phyloP scores from a whole-genome alignment of 2,797 vertebrate genomes.

The Siniperca scherzeri region DNA sequence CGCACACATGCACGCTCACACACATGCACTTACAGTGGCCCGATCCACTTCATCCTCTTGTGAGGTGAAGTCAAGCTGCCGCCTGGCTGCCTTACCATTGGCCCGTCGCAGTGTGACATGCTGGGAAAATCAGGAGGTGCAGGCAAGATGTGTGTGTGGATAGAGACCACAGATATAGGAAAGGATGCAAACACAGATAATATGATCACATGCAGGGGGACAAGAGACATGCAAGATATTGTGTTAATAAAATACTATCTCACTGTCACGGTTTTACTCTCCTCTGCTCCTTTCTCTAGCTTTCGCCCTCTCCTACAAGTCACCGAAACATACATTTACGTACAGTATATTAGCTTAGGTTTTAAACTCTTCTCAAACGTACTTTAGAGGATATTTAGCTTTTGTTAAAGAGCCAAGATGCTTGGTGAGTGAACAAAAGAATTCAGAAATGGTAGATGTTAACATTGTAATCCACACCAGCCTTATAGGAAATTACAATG shows the following conservation, averaged over 20 bases:
- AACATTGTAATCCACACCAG: constrained; percentile 52
- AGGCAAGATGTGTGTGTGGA: constrained; percentile 58
- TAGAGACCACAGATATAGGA: constrained; percentile 49
- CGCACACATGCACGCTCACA: constrained; percentile 41
- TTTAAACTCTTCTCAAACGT: background rate
- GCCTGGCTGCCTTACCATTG: constrained; percentile 85
- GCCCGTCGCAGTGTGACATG: constrained; percentile 87
- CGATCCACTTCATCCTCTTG: constrained; percentile 87
- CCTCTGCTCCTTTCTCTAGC: background rate
- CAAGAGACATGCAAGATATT: constrained; percentile 48
- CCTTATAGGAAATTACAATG: constrained; percentile 46
- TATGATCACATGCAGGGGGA: constrained; percentile 70
- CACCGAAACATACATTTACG: background rate
- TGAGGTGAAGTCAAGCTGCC: constrained; percentile 88
- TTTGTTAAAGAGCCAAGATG: constrained; percentile 39
- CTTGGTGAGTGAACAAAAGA: constrained; percentile 31
- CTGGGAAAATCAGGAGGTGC: constrained; percentile 82
- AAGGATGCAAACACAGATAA: constrained; percentile 75
- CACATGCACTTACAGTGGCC: constrained; percentile 89
- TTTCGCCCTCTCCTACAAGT: background rate
- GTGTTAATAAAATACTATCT: background rate
- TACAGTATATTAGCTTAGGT: background rate
- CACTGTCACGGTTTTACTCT: background rate
- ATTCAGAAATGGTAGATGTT: constrained; percentile 18
- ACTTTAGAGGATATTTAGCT: background rate